phyloP scores from a whole-genome alignment of 1,140 invertebrate species.

The Lycorma delicatula region DNA sequence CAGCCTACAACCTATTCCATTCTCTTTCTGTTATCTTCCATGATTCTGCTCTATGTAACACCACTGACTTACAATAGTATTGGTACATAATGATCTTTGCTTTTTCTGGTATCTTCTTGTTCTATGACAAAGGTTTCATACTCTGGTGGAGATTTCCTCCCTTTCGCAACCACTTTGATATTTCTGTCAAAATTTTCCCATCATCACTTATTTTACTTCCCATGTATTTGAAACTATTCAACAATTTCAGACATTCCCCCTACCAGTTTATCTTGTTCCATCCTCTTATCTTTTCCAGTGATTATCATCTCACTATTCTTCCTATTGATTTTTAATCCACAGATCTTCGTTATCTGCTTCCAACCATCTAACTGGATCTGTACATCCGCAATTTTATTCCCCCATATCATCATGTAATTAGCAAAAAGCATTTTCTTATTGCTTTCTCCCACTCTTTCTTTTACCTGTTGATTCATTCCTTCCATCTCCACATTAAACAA shows the following conservation, averaged over 20 bases:
- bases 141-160: neutral
- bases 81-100: slow-evolving; percentile 1
- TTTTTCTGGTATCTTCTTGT: neutral
- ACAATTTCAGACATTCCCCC: neutral
- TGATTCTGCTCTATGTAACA: neutral
- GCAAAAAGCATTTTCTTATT: too few species aligned
- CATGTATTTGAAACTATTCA: neutral
- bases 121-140: neutral
- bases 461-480: too few species aligned
- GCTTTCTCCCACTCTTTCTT: too few species aligned
- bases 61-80: neutral
- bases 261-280: neutral
- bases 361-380: slow-evolving; percentile 1
- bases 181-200: neutral
- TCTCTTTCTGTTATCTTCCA: slow-evolving; percentile 1
- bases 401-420: too few species aligned
- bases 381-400: slow-evolving; percentile 4
- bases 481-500: too few species aligned
- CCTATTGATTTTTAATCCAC: neutral
- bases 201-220: slow-evolving; percentile 1
- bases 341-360: neutral
- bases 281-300: neutral
- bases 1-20: neutral
- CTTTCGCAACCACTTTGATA: neutral
- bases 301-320: neutral